Base-by-base conservation (phyloP, 1,140 invertebrate species). In the Atta colombica region DNA sequence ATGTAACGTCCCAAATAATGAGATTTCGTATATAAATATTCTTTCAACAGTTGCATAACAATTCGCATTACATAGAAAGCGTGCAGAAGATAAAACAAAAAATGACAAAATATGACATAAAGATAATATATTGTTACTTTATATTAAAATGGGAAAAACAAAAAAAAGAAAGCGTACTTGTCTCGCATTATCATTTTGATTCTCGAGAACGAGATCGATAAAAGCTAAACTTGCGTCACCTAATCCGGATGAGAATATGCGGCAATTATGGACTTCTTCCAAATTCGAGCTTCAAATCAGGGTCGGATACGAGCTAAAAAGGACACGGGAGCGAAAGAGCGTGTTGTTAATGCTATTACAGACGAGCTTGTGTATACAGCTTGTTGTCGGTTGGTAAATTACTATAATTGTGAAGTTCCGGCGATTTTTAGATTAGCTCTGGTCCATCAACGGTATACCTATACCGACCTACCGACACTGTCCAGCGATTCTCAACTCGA, bases 401-500 rank as follows among this genome's bases (percentile, higher is more conserved):
- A 95, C 94, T 95, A 95, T 95, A 95, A 95, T 95, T 95, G 94
- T 95, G 91, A 94, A 95, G 93, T 95, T 95, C 94, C 94, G 94
- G 94, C 92, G 93, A 94, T 95, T 95, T 95, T 94, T 94, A 94
- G 93, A 94, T 95, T 95, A 95, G 94, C 94, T 94, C 93, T 95
- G 94, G 94, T 94, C 94, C 94, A 95, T 95, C 94, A 94, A 92
- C 90, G 91, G 91, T 91, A 91, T 85, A 92, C 93, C 91, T 92
- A 92, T 90, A 93, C 92, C 91, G 74, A 93, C 84, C 91, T 91
- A 89, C 92, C 91, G 88, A 92, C 91, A 90, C 84, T 84, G 84
- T 21, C 71, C 85, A 87, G 51, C 63, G 91, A 90, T 92, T 93
- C 92, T 93, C 92, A 91, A 93, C 90, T 90, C 45, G 58, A 12